Base-by-base conservation (phyloP, 2,797 vertebrate genomes). In the Orientallactaga sibirica region DNA sequence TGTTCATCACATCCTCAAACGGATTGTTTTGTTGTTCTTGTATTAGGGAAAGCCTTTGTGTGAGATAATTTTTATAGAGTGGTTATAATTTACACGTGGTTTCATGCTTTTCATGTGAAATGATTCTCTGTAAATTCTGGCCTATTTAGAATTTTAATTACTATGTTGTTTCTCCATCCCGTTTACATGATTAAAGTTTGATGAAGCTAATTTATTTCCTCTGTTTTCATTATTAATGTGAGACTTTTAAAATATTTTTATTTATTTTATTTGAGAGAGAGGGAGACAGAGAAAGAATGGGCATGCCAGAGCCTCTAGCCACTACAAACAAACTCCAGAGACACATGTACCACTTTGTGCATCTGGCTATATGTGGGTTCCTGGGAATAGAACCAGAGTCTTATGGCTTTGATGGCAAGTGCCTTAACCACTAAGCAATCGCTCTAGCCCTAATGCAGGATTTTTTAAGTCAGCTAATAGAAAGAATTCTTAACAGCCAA, bases 91-190 rank as follows among this genome's bases (percentile, higher is more conserved):
- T 91, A 37, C 15, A 91, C 75, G 83, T 48, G n/a, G 7, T 87
- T 91, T 78, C 58, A 33, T 95, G 84, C 86, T 96, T 96, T 91
- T 61, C 16, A 41, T 48, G 61, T 95, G 61, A 90, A 81, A 88
- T 82, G 19, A 88, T 87, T 78, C 78, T 92, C 64, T 74, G 64
- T 67, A 92, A 78, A 85, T 82, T 80, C 84, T 77, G 48, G 24
- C 55, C 87, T 95, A 16, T 92, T 92, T 76, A 86, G 62, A 90
- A 87, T 91, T 52, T 96, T 93, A 97, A 88, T 90, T 48, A 93
- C 33, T 70, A 15, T 8, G 64, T 73, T 76, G 20, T 92, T 95
- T 91, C 70, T 29, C 48, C 41, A 58, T 94, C 9, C 41, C n/a
- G 37, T 78, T 94, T 90, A 76, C n/a, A 86, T 87, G 41, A 83